A percentile compares a stretch with the other conserved stretches of the same genome.
Conservation (phyloP, 92 coral and sea anemone species). For the Palythoa heliodiscus region DNA sequence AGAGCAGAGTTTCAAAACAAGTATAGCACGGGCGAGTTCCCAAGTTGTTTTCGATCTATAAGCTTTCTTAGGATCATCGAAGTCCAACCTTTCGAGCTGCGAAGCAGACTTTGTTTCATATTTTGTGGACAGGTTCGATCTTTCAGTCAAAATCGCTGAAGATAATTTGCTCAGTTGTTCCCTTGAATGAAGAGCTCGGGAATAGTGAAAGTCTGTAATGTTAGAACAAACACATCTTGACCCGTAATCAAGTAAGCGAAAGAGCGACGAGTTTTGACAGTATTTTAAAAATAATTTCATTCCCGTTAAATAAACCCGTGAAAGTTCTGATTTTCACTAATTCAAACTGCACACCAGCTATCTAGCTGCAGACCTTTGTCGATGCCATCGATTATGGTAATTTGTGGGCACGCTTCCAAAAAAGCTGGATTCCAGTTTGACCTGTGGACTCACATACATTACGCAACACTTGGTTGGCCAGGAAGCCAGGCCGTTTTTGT, state of each 20-base stretch:
- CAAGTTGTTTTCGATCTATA: slow-evolving; percentile 89
- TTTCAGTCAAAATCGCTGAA: slow-evolving; percentile 28
- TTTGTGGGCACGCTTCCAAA: background rate
- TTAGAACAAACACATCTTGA: background rate
- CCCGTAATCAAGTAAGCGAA: background rate
- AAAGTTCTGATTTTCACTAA: background rate
- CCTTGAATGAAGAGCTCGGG: slow-evolving; percentile 12
- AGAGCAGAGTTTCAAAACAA: slow-evolving; percentile 89
- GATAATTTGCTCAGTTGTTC: background rate
- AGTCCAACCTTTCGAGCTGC: slow-evolving; percentile 41
- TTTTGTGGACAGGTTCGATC: background rate
- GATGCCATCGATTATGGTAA: background rate
- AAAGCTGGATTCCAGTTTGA: background rate
- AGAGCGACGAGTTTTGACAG: slow-evolving; percentile 7
- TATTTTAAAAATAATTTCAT: slow-evolving; percentile 15
- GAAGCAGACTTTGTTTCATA: background rate
- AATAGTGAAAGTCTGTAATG: background rate
- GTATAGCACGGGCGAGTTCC: slow-evolving; percentile 84
- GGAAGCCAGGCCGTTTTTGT: too few species aligned
- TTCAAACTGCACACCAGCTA: background rate
- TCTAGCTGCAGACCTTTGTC: background rate
- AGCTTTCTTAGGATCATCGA: slow-evolving; percentile 78
- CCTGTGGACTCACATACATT: background rate
- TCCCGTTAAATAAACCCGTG: background rate
- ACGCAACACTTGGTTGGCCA: background rate